Evolutionary conservation across 2,113 vertebrate genomes (phyloP), one percentile per base, ranked within the genome.

Genomic region (Uropsilus gracilis): DNA sequence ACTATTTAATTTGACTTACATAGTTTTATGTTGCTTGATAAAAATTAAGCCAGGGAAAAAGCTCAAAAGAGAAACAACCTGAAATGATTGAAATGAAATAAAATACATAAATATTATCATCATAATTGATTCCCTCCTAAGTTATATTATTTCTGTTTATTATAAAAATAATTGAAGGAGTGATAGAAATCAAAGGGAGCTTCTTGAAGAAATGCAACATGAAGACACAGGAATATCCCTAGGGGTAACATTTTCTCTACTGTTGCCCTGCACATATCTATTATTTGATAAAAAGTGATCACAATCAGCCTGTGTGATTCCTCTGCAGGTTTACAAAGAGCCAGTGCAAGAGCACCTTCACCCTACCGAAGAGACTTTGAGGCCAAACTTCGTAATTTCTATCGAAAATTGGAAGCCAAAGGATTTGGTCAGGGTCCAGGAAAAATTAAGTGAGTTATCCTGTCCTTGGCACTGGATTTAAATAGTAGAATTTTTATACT

Each of bases 341-440:
- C 99, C 69, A 98, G 98, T 4, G 98, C 98, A 88, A 98, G 99
- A 96, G 99, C 99, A 57, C 99, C 99, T 22, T 99, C 99, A 92
- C 99, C 99, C 0, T 99, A 99, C 96, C 99, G 99, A 95, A 99
- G 99, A 98, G 99, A 99, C 98, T 99, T 99, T 55, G 99, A 99
- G 97, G 99, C 99, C 96, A 99, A 99, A 97, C 98, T 99, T 50
- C 98, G 99, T 94, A 99, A 99, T 97, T 99, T 99, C 98, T 99
- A 99, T 97, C 98, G 99, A 97, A 99, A 99, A 97, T 98, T 99
- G 93, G 99, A 99, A 98, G 99, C 99, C 95, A 99, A 99, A 98
- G 99, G 99, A 75, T 99, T 99, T 94, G 99, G 99, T 34, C 99
- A 99, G 96, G 99, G 99, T 80, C 99, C 99, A 42, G 99, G 99